Base-by-base conservation (phyloP, 2,888 invertebrate species). In the Volucella zonaria region DNA sequence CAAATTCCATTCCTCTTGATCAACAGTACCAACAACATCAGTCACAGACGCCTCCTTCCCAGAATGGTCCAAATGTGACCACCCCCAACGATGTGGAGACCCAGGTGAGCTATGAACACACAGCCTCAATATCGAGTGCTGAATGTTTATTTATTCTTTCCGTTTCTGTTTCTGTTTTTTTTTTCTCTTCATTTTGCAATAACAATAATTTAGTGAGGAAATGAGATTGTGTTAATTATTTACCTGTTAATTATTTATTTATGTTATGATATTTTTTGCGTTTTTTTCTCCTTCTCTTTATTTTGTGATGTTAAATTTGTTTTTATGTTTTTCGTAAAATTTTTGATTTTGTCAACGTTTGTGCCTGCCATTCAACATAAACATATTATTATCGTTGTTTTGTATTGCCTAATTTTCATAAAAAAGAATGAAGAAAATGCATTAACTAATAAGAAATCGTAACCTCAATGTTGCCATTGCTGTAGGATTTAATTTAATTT, bases 1-100 rank as follows among this genome's bases (percentile, higher is more conserved):
- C 92, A 78, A 92, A 93, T 88, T 93, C 93, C 85, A 93, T 94
- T 88, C 92, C 94, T 23, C 71, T 88, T 87, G 91, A 90, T 70
- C 76, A 78, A 51, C 79, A 67, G 40, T 62, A 74, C 15, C 67
- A 58, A 51, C 73, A 43, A 40, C 31, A 31, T 31, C 80, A 67
- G 52, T 51, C 74, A 45, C 66, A 64, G 11, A 67, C 75, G 49
- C 54, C 81, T 42, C 71, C 67, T 40, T 78, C 86, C 9, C 87
- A 87, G 40, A 88, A 88, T 86, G 88, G 88, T 61, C 77, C 81
- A 45, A 79, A 62, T 59, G 56, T 75, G 49, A 64, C 73, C 47
- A 64, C 79, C 40, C 68, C 70, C 3, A 64, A 66, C 40, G 88
- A 88, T 83, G 87, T 92, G 86, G 92, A 92, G 88, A 90, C 90